Base-by-base conservation (phyloP, 2,888 invertebrate genomes). In the Sphaerophoria rueppellii region DNA sequence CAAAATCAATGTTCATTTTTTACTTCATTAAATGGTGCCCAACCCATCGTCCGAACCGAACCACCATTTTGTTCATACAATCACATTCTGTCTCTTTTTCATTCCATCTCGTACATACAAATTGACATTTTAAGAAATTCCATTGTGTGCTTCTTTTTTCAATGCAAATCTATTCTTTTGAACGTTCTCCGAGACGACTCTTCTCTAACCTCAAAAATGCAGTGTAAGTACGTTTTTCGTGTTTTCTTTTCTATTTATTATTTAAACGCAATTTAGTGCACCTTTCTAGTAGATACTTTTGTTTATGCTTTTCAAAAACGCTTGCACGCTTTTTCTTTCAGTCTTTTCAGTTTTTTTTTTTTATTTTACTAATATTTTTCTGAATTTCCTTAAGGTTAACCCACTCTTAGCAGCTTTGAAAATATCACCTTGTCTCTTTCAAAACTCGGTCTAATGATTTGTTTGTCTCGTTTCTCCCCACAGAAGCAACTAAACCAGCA, bases 401-500 rank as follows among this genome's bases (percentile, higher is more conserved):
- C 55, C 48, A n/a, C 7, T 34, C 35, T 34, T 35, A 61, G 63
- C 57, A 48, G 80, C 50, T 37, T 75, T 37, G 4, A 67, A 14
- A 32, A 54, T 11, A 0, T 11, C 11, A 9, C 43, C 6, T 11
- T 43, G 6, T 6, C 16, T 57, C 12, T 50, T 12, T 63, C 32
- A 14, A 32, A 0, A 12, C 32, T 55, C 40, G n/a, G 12, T 24
- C 50, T 11, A 9, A 7, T 7, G 6, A 11, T 9, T 58, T 4
- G 12, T 48, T 7, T 11, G 11, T 57, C 69, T 24, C 40, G 14
- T 0, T 60, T 57, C 16, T 16, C 58, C 7, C 35, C 48, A 78
- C 67, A 86, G 86, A 86, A 70, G 55, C 86, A 40, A 82, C 86
- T 9, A 77, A 58, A 73, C 86, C 85, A 7, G 67, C 74, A 37